Evolutionary conservation across 2,797 vertebrate species (phyloP), one percentile per base, ranked within the genome.

Genomic region (Diglossa cyanea): DNA sequence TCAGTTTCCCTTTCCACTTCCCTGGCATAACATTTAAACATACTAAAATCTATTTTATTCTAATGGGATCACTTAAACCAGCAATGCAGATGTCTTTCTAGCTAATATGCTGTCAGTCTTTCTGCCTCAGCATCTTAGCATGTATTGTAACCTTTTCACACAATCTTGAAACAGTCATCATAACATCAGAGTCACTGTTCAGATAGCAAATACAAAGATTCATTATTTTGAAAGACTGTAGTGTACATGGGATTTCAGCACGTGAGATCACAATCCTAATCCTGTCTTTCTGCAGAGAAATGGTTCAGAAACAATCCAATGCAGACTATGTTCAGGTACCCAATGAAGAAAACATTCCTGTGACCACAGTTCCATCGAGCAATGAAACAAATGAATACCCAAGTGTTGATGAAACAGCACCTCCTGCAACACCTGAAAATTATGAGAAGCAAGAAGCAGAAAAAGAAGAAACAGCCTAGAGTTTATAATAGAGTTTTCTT

Each of bases 261-360:
- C 4, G 13, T 54, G 50, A 79, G 82, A 80, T 85, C 77, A 92
- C 82, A 83, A 80, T 48, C 48, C 30, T 81, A 48, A 75, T 83
- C 79, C 83, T 95, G 72, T 94, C 48, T 96, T 97, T 78, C 91
- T 93, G 53, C 91, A 98, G 98, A 93, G 96, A 96, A 86, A 97
- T 97, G 95, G 79, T 80, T 85, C 94, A 95, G 73, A 97, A 96
- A 48, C 73, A 80, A 67, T 13, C 90, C 77, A 84, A 62, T 39
- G 76, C 47, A 37, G 96, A 96, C 20, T 95, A 92, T 1, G 74
- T 65, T 45, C 54, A 93, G 55, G 93, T 97, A 67, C 96, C 97
- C 42, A 71, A 58, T 12, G 97, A 98, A 84, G 94, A 97, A 48
- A 65, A 40, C 21, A 37, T 68, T 45, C 94, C 95, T 19, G 17